Evolutionary conservation across 2,113 vertebrate species (phyloP).

Genomic region (Megaptera novaeangliae): DNA sequence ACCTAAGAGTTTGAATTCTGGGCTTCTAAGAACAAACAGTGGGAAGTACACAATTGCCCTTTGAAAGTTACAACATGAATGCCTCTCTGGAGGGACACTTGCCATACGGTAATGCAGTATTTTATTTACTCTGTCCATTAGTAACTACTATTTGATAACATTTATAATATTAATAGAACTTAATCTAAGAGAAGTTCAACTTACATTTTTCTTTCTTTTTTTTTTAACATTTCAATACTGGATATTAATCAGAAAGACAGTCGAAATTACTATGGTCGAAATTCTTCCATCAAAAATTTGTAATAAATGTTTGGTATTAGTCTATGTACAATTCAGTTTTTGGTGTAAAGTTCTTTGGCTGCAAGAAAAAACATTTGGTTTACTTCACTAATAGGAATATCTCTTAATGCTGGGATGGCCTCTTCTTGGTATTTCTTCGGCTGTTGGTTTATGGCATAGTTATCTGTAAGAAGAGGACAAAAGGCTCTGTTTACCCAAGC

Average conservation of each 20-base stretch:
- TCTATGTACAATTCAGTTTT: constrained; percentile 33
- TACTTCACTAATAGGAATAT: constrained; percentile 91
- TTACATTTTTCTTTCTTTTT: constrained; percentile 24
- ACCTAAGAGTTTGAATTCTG: neutral
- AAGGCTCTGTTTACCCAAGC: neutral
- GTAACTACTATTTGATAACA: neutral
- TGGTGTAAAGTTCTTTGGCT: constrained; percentile 28
- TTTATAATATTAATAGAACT: neutral
- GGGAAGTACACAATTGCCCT: neutral
- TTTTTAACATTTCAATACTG: neutral
- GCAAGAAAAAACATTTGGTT: constrained; percentile 90
- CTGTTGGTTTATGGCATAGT: constrained; percentile 87
- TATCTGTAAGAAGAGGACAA: constrained; percentile 81
- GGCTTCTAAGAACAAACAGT: neutral
- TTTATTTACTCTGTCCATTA: constrained; percentile 32
- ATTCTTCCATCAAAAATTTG: neutral
- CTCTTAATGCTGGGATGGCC: constrained; percentile 87
- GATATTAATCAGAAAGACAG: neutral
- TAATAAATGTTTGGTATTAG: neutral
- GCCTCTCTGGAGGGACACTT: neutral
- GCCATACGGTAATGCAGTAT: neutral
- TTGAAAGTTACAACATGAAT: neutral
- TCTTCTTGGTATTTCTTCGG: constrained; percentile 79
- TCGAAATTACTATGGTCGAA: neutral
- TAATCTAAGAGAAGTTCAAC: neutral